Conservation (phyloP, 2,888 invertebrate species). For the Polylopha cassiicola region DNA sequence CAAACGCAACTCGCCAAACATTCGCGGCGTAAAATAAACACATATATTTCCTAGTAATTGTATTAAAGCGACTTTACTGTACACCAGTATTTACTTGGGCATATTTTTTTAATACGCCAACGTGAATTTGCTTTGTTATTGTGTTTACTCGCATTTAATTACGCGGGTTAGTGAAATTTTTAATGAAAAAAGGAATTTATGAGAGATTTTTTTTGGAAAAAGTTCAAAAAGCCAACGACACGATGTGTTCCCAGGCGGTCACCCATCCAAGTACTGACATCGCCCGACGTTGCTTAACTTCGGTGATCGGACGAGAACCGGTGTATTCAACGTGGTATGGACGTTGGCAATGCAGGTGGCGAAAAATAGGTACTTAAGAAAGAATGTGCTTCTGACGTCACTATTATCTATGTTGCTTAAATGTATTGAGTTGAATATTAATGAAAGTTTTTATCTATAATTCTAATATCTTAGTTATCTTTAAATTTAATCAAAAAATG, state of each 20-base stretch:
- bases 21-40: constrained; percentile 66
- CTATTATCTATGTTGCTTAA: no score
- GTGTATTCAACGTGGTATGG: constrained; percentile 34
- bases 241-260: constrained; percentile 36
- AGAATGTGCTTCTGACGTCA: no score
- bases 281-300: constrained; percentile 35
- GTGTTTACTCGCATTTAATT: constrained; percentile 28
- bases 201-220: no score
- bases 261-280: constrained; percentile 35
- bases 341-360: no score
- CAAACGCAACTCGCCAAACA: constrained; percentile 39
- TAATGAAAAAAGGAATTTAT: background rate
- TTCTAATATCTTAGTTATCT: no score
- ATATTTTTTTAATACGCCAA: constrained; percentile 47
- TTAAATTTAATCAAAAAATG: no score
- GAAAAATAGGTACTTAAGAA: no score
- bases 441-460: no score
- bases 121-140: constrained; percentile 33
- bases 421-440: no score
- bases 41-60: constrained; percentile 68
- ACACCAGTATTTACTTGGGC: constrained; percentile 47
- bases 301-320: constrained; percentile 37
- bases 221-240: constrained; percentile 31
- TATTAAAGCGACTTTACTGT: constrained; percentile 72
- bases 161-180: constrained; percentile 2